phyloP scores from a whole-genome alignment of 2,888 invertebrate species.

The Aspidiotus rigidus region DNA sequence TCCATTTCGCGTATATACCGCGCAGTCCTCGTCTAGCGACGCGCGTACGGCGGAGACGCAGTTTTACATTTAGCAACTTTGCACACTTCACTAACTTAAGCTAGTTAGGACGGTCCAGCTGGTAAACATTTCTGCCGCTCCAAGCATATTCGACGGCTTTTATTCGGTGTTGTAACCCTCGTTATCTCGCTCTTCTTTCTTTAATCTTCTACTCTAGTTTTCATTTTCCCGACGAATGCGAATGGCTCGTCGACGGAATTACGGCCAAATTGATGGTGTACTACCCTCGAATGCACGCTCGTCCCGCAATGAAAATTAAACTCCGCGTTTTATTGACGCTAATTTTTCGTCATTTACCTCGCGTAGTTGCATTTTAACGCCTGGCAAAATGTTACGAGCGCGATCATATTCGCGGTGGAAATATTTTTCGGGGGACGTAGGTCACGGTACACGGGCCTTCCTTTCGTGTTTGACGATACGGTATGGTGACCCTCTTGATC shows the following conservation, averaged over 20 bases:
- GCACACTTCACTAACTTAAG: conserved; percentile 34
- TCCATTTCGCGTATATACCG: conserved; percentile 21
- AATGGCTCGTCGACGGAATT: background rate
- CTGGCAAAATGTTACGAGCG: no score
- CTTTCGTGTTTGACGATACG: no score
- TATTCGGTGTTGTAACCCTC: conserved; percentile 23
- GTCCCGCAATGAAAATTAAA: no score
- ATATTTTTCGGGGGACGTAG: no score
- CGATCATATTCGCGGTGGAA: no score
- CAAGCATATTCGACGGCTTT: conserved; percentile 12
- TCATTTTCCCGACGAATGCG: background rate
- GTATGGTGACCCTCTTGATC: no score
- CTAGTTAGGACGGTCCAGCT: conserved; percentile 33
- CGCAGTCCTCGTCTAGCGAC: background rate
- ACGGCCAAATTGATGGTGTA: background rate
- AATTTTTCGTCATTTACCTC: no score
- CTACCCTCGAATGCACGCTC: background rate
- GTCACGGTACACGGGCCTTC: no score
- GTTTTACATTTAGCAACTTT: conserved; percentile 32
- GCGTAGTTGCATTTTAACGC: no score
- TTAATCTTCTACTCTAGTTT: conserved; percentile 10
- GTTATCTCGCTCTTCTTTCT: conserved; percentile 12
- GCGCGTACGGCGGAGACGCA: conserved; percentile 15
- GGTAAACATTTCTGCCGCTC: conserved; percentile 23
- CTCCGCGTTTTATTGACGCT: no score